phyloP scores from a whole-genome alignment of 2,888 invertebrate genomes.

The Watsonalla binaria region DNA sequence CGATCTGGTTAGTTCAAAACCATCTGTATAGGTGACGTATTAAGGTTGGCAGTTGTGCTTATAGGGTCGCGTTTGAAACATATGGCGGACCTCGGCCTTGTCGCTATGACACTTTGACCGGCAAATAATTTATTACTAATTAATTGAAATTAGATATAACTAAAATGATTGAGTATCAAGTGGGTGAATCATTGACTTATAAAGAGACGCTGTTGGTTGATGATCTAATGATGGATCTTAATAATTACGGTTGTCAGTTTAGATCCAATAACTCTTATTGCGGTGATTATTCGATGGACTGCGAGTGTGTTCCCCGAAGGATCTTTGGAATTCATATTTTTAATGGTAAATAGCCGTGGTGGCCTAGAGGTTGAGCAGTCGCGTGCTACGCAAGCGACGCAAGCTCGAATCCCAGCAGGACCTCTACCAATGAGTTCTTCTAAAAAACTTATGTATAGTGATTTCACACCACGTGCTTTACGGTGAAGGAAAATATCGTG shows the following conservation, averaged over 20 bases:
- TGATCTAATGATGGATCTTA: neutral
- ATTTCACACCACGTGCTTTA: no score
- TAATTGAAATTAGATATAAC: neutral
- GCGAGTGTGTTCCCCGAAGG: no score
- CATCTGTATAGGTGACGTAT: slow-evolving; percentile 5
- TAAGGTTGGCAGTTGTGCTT: slow-evolving; percentile 18
- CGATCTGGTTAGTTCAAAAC: slow-evolving; percentile 2
- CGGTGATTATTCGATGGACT: no score
- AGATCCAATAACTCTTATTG: neutral
- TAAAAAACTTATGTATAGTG: no score
- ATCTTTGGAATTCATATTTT: no score
- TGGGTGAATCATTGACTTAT: neutral
- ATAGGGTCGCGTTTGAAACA: slow-evolving; percentile 36
- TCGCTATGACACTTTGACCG: slow-evolving; percentile 16
- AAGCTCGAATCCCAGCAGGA: no score
- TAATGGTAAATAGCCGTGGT: no score
- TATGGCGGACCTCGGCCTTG: slow-evolving; percentile 64
- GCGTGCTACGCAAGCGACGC: no score
- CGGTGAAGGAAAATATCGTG: no score
- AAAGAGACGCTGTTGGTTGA: neutral
- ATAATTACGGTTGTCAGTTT: neutral
- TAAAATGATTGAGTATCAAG: neutral
- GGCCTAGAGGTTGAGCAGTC: no score
- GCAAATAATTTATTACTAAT: neutral
- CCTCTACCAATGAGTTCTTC: no score